These are phyloP conservation scores for Peromyscus nudipes DNA, from an alignment of 2,797 vertebrate genomes.

Conservation along the genomic window DNA sequence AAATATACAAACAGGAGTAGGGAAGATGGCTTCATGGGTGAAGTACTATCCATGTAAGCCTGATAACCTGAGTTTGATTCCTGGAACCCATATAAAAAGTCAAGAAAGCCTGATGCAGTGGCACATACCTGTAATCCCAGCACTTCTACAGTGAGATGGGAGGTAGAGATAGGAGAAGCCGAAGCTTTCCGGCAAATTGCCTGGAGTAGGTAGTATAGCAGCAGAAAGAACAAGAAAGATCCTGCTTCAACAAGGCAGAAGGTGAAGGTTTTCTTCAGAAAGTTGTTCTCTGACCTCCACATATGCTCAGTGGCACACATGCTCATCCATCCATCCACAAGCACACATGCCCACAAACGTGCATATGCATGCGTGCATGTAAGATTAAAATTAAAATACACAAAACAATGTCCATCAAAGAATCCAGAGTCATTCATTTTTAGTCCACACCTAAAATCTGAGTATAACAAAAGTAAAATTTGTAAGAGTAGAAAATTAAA, in stretches of 20 bases:
- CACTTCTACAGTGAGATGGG: background rate
- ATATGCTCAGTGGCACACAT: background rate
- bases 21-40: background rate
- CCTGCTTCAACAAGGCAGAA: background rate
- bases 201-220: background rate
- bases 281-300: background rate
- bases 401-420: background rate
- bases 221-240: background rate
- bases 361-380: background rate
- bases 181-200: background rate
- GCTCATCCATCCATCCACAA: background rate
- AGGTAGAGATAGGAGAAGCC: background rate
- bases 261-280: background rate
- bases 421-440: slow-evolving; percentile 15
- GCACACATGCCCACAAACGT: background rate
- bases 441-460: background rate
- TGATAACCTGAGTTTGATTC: background rate
- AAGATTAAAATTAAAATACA: background rate
- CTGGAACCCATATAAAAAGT: background rate
- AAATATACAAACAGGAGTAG: background rate
- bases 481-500: slow-evolving; percentile 27
- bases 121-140: background rate
- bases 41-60: background rate
- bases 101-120: background rate
- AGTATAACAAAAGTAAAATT: slow-evolving; percentile 49